Evolutionary conservation across 1,140 invertebrate species (phyloP), one percentile per base, ranked within the genome.

Genomic region (Planococcus citri): DNA sequence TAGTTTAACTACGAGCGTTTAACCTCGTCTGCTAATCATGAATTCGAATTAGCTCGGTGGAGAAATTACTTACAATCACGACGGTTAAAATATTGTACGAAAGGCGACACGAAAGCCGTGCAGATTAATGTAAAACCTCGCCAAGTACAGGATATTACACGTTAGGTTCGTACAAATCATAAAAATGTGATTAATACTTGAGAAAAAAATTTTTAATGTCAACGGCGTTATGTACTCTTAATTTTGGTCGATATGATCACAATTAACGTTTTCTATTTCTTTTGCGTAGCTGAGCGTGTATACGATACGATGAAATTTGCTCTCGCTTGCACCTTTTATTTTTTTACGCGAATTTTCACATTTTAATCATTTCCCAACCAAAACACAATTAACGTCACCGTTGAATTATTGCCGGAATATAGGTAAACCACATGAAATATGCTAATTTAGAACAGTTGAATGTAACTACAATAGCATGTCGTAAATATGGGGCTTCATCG

Each of bases 371-470:
- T 64, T 64, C 25, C n/a, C 17, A 64, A 64, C 60, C 25, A 27
- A 64, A 64, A 64, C 60, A 27, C 60, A 64, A 64, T 64, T 64
- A 64, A 64, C 60, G 60, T 64, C 60, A 64, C 3, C 60, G 60
- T 64, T 64, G 25, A 64, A 64, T 64, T 64, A 64, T 64, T 64
- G 60, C 60, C 60, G 60, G 60, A 64, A 64, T 64, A 64, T 64
- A 64, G 60, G 60, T 64, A 64, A 64, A 64, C 60, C 60, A 64
- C 60, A 64, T 64, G 60, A 64, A 64, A 64, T 64, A 64, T 64
- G 60, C 60, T 25, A 64, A 64, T 64, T 64, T 64, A 64, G 22
- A 24, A 64, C 25, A 64, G 60, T 64, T 27, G 60, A 64, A 64
- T 64, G 60, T 64, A 64, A 64, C 60, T 64, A 64, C 60, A 64